A percentile compares a stretch with the other conserved stretches of the same genome.
Conservation (phyloP, 2,797 vertebrate species). For the Mormyrus hasselquistii region DNA sequence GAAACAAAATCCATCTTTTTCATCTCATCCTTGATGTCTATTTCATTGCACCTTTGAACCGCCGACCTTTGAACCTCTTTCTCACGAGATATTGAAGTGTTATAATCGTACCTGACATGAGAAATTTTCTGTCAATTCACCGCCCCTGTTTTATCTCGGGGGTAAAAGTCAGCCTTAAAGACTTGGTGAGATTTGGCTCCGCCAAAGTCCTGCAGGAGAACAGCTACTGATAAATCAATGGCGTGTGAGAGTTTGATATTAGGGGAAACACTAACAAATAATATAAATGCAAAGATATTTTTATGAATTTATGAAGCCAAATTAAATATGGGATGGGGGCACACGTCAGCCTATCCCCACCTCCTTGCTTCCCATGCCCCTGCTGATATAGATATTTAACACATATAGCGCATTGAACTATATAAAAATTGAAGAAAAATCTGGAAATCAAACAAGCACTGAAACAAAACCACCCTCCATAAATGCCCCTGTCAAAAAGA, state of each 20-base stretch:
- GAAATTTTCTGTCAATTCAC: not conserved
- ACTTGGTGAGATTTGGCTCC: not conserved
- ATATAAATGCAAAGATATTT: not conserved
- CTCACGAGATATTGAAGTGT: not conserved
- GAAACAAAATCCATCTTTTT: not conserved
- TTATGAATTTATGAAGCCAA: not conserved
- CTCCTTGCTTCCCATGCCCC: not conserved
- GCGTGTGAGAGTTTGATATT: not conserved
- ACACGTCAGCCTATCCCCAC: not conserved
- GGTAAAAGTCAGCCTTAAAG: not conserved
- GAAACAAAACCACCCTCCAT: not conserved
- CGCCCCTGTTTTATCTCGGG: not conserved
- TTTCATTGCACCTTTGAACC: slow-evolving; percentile 4
- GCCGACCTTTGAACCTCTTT: not conserved
- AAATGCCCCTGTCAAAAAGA: not conserved
- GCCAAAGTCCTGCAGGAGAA: not conserved
- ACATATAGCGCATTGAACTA: not conserved
- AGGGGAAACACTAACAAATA: not conserved
- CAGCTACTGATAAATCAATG: not conserved
- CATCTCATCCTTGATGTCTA: not conserved
- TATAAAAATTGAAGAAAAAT: not conserved
- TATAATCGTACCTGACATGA: not conserved
- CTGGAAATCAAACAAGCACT: not conserved
- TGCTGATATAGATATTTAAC: not conserved
- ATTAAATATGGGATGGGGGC: not conserved